These are phyloP conservation scores for Bombus terrestris DNA, from an alignment of 1,140 invertebrate genomes.

Conservation along the genomic window DNA sequence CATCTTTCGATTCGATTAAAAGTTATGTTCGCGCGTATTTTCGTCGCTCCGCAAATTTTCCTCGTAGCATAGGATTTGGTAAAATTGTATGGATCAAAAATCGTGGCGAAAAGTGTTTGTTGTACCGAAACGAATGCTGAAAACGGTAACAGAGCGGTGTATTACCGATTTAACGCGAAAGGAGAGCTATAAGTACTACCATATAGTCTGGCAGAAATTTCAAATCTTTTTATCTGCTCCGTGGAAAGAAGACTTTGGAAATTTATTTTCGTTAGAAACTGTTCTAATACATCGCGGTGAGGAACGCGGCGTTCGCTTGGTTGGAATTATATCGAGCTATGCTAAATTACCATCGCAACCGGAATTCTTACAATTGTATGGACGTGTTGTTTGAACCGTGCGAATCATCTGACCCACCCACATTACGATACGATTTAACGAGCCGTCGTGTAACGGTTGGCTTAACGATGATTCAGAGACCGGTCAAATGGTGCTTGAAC, in stretches of 20 bases:
- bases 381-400: constrained; percentile 45
- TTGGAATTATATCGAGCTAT: background rate
- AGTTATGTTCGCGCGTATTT: no score
- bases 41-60: no score
- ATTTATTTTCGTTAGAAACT: background rate
- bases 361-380: constrained; percentile 14
- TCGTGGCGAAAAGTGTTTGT: no score
- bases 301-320: background rate
- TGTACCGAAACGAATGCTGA: background rate
- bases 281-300: rapidly evolving
- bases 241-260: rapidly evolving
- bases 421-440: constrained; percentile 64
- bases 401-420: constrained; percentile 62
- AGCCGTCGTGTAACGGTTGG: constrained; percentile 64
- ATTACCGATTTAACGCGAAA: background rate
- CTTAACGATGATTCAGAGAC: constrained; percentile 72
- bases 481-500: constrained; percentile 77
- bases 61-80: background rate
- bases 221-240: background rate
- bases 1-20: no score
- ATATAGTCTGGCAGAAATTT: background rate
- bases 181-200: background rate
- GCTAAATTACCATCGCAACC: no score
- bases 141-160: background rate
- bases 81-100: no score